Evolutionary conservation across 2,797 vertebrate genomes (phyloP), one percentile per base, ranked within the genome.

Genomic region (Sylvia borin): DNA sequence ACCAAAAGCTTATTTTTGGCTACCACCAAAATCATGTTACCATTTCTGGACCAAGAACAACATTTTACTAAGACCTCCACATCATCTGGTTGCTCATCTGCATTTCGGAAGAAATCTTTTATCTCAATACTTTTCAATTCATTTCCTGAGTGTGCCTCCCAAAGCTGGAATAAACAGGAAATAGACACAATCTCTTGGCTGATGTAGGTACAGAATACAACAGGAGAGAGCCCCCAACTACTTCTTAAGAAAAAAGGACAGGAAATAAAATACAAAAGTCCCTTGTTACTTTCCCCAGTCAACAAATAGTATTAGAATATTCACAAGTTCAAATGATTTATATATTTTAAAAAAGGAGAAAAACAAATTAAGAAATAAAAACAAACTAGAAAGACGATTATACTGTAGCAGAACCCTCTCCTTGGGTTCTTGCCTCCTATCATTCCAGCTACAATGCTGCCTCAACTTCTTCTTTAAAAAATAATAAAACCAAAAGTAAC

Each of bases 31-130:
- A 99, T 90, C n/a, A 73, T 94, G 45, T 97, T 93, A 79, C 99
- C 97, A 38, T 99, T 98, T 13, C 98, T 95, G 7, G 98, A 99
- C 99, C 99, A 99, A 14, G 98, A 98, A 95, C 99, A 99, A 95
- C 99, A 99, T 81, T 99, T 99, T 82, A 99, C 98, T 13, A 98
- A 95, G 64, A 99, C 98, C 5, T 98, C 98, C 12, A 94, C 83
- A 50, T 98, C 98, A 48, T 99, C 98, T 45, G 93, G 50, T 29
- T 96, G 87, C 6, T 98, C 98, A 42, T 97, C 96, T 45, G 94
- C 87, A 82, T 97, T 98, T 50, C 89, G 90, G 83, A 99, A 98
- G 96, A 97, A 91, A 31, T 93, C 83, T 72, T 94, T 97, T 92
- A 99, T 97, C 16, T 98, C 93, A 75, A 99, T 98, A 11, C 97